These are phyloP conservation scores for Trypoxylus dichotomus DNA, from an alignment of 1,140 invertebrate genomes.

Conservation along the genomic window DNA sequence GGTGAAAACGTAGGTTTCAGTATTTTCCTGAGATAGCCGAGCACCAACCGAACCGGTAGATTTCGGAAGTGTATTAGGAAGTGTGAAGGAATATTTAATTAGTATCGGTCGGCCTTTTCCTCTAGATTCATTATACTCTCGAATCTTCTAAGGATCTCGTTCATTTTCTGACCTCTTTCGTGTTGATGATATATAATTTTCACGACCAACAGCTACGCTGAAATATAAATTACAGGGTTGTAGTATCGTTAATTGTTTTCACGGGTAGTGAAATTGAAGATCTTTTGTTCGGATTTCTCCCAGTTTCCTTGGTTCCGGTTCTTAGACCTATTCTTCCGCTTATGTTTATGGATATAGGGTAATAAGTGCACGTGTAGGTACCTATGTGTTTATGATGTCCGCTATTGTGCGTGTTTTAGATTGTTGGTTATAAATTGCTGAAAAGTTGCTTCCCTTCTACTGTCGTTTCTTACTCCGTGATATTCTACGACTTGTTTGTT, in stretches of 20 bases:
- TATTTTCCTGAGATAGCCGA: neutral
- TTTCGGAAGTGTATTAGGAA: constrained; percentile 27
- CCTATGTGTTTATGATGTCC: constrained; percentile 9
- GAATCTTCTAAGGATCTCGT: neutral
- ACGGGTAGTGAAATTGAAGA: constrained; percentile 17
- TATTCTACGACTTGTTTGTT: too few species aligned
- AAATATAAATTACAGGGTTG: neutral
- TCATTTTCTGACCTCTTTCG: neutral
- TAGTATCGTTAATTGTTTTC: constrained; percentile 28
- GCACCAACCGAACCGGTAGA: neutral
- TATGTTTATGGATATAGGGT: neutral
- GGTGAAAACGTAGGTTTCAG: neutral
- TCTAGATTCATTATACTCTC: neutral
- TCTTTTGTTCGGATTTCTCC: constrained; percentile 15
- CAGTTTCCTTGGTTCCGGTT: neutral
- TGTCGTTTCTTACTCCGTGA: too few species aligned
- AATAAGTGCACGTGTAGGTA: neutral
- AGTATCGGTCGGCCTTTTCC: neutral
- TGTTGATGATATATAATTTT: constrained; percentile 23
- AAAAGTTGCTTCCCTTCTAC: neutral
- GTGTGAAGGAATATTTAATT: constrained; percentile 31
- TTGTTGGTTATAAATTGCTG: neutral
- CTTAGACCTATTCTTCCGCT: neutral
- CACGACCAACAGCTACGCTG: constrained; percentile 8
- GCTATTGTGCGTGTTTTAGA: neutral